Percentiles rank a stretch among this genome's conserved stretches.
phyloP scores from a whole-genome alignment of 2,113 vertebrate species.

The Rhinichthys klamathensis region DNA sequence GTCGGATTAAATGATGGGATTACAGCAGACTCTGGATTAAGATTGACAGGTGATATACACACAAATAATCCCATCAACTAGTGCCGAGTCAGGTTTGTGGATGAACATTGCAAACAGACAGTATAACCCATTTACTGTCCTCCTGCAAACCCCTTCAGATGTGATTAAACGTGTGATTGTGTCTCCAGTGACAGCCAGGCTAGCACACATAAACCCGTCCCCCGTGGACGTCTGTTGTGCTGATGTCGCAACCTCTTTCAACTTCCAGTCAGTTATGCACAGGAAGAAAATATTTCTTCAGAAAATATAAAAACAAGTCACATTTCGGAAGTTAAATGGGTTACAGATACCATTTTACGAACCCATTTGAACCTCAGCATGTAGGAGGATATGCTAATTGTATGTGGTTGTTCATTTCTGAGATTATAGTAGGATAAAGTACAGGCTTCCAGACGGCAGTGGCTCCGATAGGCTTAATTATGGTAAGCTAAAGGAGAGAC shows the following conservation, averaged over 20 bases:
- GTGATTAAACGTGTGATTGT: background rate
- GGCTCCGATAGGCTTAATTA: background rate
- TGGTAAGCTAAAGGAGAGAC: background rate
- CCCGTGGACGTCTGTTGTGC: background rate
- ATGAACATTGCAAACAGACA: background rate
- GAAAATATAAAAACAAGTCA: background rate
- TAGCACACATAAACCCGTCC: background rate
- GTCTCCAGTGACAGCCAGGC: background rate
- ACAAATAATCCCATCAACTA: too few species aligned
- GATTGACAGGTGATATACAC: slow-evolving; percentile 30
- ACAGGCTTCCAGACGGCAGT: background rate
- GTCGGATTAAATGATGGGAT: slow-evolving; percentile 66
- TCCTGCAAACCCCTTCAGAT: slow-evolving; percentile 7
- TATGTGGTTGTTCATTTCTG: background rate
- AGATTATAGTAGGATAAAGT: slow-evolving; percentile 1
- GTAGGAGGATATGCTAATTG: slow-evolving; percentile 22
- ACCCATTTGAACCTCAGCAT: background rate
- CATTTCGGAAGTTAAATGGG: background rate
- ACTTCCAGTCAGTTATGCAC: too few species aligned
- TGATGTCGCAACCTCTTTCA: background rate
- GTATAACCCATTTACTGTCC: background rate
- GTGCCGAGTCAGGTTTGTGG: slow-evolving; percentile 2
- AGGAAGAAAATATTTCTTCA: too few species aligned
- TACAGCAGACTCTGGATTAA: slow-evolving; percentile 70
- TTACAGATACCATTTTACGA: background rate